These are phyloP conservation scores for Diadema setosum DNA, from an alignment of 35 echinoderm and acorn worm species.

Conservation along the genomic window DNA sequence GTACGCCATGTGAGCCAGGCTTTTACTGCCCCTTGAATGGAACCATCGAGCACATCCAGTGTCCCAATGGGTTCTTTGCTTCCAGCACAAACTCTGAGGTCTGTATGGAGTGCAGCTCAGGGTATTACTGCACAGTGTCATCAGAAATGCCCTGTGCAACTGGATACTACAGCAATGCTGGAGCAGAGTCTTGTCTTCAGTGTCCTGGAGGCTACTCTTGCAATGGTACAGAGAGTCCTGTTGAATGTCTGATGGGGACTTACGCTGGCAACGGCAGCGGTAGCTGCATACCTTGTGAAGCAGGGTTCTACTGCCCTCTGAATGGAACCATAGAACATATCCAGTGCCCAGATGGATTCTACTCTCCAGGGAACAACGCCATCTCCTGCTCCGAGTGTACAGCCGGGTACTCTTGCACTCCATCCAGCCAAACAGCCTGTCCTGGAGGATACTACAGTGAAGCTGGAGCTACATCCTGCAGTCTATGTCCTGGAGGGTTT, in stretches of 20 bases:
- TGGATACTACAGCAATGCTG: conserved; percentile 65
- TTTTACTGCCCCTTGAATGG: conserved; percentile 68
- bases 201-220: conserved; percentile 83
- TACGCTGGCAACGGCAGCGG: conserved; percentile 66
- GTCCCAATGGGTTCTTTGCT: conserved; percentile 50
- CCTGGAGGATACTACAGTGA: conserved; percentile 66
- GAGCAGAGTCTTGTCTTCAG: conserved; percentile 38
- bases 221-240: not conserved
- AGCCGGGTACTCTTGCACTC: conserved; percentile 59
- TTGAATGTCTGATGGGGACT: conserved; percentile 43
- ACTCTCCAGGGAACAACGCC: conserved; percentile 32
- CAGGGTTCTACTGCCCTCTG: conserved; percentile 65
- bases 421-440: conserved; percentile 34
- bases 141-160: conserved; percentile 31
- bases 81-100: not conserved
- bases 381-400: conserved; percentile 44
- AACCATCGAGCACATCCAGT: conserved; percentile 27
- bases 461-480: conserved; percentile 37
- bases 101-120: conserved; percentile 60
- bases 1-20: conserved; percentile 51
- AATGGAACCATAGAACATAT: conserved; percentile 53
- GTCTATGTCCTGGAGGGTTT: conserved; percentile 72
- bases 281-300: conserved; percentile 54
- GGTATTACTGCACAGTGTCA: conserved; percentile 70
- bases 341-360: conserved; percentile 51